These are phyloP conservation scores for Pseudomyrmex gracilis DNA, from an alignment of 1,140 invertebrate genomes.

Conservation along the genomic window DNA sequence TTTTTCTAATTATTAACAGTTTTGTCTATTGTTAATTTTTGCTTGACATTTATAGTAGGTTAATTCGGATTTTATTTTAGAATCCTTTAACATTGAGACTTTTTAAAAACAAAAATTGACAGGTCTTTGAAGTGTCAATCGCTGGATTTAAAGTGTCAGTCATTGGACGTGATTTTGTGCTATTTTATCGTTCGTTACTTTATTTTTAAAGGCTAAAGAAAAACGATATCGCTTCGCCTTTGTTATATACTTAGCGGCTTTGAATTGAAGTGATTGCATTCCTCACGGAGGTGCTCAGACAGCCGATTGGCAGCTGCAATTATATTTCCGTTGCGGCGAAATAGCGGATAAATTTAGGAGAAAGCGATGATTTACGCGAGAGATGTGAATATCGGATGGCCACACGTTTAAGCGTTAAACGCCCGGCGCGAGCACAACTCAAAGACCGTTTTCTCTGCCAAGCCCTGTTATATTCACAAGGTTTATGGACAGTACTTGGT, in stretches of 20 bases:
- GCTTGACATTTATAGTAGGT: too few relatives aligned
- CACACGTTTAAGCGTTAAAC: conserved; percentile 34
- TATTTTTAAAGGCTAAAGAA: too few relatives aligned
- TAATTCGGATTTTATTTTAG: too few relatives aligned
- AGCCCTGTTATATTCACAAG: conserved; percentile 36
- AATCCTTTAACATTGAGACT: too few relatives aligned
- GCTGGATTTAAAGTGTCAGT: too few relatives aligned
- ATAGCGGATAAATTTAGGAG: conserved; percentile 32
- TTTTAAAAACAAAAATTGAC: too few relatives aligned
- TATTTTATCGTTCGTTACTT: too few relatives aligned
- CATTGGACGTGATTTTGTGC: too few relatives aligned
- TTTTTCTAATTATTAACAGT: too few relatives aligned
- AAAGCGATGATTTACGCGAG: conserved; percentile 44
- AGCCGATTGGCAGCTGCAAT: conserved; percentile 15
- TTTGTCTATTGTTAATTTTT: too few relatives aligned
- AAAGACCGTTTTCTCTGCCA: conserved; percentile 46
- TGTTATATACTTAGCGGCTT: background rate
- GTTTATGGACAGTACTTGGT: conserved; percentile 53
- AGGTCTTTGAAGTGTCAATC: too few relatives aligned
- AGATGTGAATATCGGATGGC: conserved; percentile 34
- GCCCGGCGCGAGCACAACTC: background rate
- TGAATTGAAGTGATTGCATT: background rate
- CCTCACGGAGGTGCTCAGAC: background rate
- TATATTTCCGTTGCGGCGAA: conserved; percentile 22
- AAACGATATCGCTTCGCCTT: background rate